Evolutionary conservation across 2,888 invertebrate genomes (phyloP).

Genomic region (Cancer borealis): DNA sequence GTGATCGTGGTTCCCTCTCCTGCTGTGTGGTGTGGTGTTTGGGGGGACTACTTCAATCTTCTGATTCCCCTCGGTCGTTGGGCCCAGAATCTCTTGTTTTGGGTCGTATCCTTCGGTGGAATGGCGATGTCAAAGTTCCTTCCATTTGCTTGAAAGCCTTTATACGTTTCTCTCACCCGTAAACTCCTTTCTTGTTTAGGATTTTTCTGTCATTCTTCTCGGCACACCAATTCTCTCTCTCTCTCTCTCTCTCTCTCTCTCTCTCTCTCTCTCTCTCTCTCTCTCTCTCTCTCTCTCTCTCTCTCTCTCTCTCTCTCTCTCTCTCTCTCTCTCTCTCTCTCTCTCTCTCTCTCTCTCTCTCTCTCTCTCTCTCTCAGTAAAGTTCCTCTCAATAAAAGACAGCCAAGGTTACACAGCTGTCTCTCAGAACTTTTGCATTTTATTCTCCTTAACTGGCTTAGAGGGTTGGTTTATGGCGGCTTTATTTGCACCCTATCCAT

Average conservation of each 20-base stretch:
- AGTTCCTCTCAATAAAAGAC: neutral
- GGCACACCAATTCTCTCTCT: slow-evolving; percentile 28
- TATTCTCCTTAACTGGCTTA: neutral
- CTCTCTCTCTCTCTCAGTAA: neutral
- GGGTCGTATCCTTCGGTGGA: slow-evolving; percentile 29
- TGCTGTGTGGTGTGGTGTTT: neutral
- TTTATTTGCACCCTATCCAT: neutral
- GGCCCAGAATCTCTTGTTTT: slow-evolving; percentile 37
- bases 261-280: neutral
- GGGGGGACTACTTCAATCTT: slow-evolving; percentile 31
- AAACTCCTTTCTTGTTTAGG: slow-evolving; percentile 40
- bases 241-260: neutral
- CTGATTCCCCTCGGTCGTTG: slow-evolving; percentile 28
- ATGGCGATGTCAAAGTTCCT: slow-evolving; percentile 37
- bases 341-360: slow-evolving; percentile 22
- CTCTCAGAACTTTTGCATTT: neutral
- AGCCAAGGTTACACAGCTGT: neutral
- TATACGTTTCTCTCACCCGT: slow-evolving; percentile 27
- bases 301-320: slow-evolving; percentile 1
- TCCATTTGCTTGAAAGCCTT: slow-evolving; percentile 40
- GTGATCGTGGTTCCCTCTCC: neutral
- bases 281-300: neutral
- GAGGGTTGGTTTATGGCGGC: neutral
- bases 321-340: neutral
- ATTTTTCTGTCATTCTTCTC: slow-evolving; percentile 36